These are phyloP conservation scores for Pristionchus mayeri DNA, from an alignment of 2,888 invertebrate species.

Conservation along the genomic window DNA sequence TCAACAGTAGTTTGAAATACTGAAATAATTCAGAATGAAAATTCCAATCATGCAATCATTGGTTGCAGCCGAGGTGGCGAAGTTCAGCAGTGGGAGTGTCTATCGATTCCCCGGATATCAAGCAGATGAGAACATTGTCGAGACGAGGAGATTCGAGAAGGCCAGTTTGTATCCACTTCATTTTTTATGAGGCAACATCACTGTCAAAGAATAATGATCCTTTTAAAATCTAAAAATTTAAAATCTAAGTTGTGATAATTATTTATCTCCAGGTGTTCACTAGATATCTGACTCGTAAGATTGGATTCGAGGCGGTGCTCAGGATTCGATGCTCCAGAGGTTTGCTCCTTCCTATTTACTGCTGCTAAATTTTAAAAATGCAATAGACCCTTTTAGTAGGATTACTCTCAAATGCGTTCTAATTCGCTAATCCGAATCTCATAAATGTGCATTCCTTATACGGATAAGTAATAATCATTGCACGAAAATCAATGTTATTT, in stretches of 20 bases:
- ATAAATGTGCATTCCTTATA: too few relatives aligned
- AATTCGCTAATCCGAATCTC: too few relatives aligned
- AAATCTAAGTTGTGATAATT: too few relatives aligned
- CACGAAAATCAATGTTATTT: background rate
- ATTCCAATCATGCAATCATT: too few relatives aligned
- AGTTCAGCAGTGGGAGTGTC: constrained; percentile 94
- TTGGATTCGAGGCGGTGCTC: constrained; percentile 99
- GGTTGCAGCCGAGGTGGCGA: constrained; percentile 86
- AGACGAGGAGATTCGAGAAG: constrained; percentile 83
- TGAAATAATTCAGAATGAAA: background rate
- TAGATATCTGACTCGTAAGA: constrained; percentile 93
- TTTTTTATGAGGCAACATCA: too few relatives aligned
- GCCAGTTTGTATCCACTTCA: constrained; percentile 76
- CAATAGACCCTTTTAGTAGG: background rate
- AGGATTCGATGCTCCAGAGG: constrained; percentile 91
- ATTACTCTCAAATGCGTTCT: too few relatives aligned
- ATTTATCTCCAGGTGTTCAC: constrained; percentile 79
- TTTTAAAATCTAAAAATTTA: too few relatives aligned
- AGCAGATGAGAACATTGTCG: constrained; percentile 47
- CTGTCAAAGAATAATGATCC: too few relatives aligned
- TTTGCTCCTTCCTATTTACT: constrained; percentile 69
- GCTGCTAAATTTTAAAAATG: background rate
- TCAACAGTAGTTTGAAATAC: background rate
- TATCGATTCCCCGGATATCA: constrained; percentile 91
- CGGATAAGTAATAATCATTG: too few relatives aligned